These are phyloP conservation scores for Magallana angulata DNA, from an alignment of 1,140 invertebrate genomes.

Conservation along the genomic window DNA sequence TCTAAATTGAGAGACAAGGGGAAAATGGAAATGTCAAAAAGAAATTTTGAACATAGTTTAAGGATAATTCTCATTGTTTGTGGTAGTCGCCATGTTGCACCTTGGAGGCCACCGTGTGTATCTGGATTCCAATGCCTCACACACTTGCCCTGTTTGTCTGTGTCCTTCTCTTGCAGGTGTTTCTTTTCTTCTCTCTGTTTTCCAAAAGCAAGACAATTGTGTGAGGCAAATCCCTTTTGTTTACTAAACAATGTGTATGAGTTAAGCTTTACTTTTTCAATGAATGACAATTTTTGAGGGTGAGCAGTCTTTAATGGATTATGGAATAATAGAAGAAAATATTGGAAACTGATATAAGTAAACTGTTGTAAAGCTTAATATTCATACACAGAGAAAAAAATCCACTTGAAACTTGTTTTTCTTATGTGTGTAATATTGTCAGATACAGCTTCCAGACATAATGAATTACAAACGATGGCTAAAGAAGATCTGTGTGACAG, in stretches of 20 bases:
- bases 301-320: no score
- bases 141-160: constrained; percentile 37
- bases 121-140: neutral
- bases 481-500: no score
- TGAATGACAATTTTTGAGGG: neutral
- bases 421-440: no score
- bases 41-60: no score
- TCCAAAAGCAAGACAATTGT: constrained; percentile 39
- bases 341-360: no score
- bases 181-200: neutral
- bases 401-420: no score
- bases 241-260: neutral
- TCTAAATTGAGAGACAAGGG: no score
- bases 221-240: constrained; percentile 5
- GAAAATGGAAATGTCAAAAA: no score
- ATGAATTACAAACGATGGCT: no score
- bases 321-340: no score
- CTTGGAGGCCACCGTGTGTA: constrained; percentile 29
- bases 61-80: no score
- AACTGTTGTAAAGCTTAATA: neutral
- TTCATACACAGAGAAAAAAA: constrained; percentile 11
- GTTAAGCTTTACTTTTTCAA: neutral
- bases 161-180: constrained; percentile 34
- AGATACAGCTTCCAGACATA: no score
- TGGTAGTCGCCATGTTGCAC: neutral